These are phyloP conservation scores for Aphaenogaster ashmeadi DNA, from an alignment of 1,140 invertebrate species.

Conservation along the genomic window DNA sequence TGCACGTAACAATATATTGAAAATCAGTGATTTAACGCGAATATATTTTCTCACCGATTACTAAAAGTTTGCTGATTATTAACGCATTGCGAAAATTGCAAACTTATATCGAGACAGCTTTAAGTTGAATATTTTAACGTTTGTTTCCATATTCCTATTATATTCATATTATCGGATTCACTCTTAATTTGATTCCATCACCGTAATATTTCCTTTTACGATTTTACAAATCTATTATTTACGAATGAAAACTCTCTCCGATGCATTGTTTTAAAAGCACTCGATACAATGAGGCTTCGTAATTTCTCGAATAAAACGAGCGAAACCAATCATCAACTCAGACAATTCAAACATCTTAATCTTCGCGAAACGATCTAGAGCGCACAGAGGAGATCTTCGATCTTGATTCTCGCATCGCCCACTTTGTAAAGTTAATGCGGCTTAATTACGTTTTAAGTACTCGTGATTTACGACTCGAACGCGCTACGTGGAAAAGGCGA, in stretches of 20 bases:
- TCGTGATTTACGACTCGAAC: conserved; percentile 58
- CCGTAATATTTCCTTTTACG: background rate
- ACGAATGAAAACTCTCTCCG: background rate
- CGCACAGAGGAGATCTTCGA: conserved; percentile 40
- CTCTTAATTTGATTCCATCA: background rate
- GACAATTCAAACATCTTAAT: conserved; percentile 43
- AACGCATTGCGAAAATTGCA: background rate
- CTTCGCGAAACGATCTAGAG: conserved; percentile 37
- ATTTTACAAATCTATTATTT: background rate
- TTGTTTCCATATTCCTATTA: background rate
- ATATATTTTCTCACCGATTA: background rate
- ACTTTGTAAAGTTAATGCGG: conserved; percentile 50
- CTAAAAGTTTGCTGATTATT: background rate
- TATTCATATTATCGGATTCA: background rate
- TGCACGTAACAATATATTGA: background rate
- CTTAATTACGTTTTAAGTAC: conserved; percentile 54
- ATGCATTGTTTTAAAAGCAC: background rate
- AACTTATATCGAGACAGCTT: background rate
- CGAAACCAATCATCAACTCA: conserved; percentile 4
- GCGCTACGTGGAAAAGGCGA: conserved; percentile 41
- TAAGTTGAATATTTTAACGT: background rate
- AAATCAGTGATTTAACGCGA: conserved; percentile 24
- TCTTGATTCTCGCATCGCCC: conserved; percentile 36
- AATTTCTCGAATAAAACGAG: conserved; percentile 19
- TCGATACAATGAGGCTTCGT: background rate